These are phyloP conservation scores for Schlechtendalia chinensis DNA, from an alignment of 1,140 invertebrate species.

Conservation along the genomic window DNA sequence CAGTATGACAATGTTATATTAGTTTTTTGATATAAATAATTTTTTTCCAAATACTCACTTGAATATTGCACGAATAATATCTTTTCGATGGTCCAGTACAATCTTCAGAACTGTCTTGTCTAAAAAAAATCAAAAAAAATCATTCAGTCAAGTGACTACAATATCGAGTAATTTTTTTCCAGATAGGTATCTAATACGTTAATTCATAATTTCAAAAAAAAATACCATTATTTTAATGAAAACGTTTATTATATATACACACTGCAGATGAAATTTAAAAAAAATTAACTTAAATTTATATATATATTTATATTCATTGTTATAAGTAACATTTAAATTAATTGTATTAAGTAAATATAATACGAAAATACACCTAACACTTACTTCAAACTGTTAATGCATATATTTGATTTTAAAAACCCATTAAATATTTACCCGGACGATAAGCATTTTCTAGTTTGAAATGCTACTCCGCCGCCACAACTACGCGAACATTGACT, in stretches of 20 bases:
- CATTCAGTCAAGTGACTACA: no score
- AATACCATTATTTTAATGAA: no score
- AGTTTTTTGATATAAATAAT: neutral
- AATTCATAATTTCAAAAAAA: no score
- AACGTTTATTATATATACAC: no score
- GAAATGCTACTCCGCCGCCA: conserved; percentile 81
- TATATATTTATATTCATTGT: no score
- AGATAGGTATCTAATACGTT: no score
- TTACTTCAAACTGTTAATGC: neutral
- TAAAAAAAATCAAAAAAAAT: conserved; percentile 21
- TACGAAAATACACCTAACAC: no score
- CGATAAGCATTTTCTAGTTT: conserved; percentile 69
- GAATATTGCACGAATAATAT: conserved; percentile 87
- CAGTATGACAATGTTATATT: conserved; percentile 1
- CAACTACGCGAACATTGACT: conserved; percentile 81
- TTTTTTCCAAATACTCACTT: conserved; percentile 60
- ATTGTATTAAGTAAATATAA: no score
- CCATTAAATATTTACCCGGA: conserved; percentile 56
- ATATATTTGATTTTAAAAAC: neutral
- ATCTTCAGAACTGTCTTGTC: conserved; percentile 50
- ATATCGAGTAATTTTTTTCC: no score
- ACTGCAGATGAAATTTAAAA: no score
- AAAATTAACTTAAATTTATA: no score
- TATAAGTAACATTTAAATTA: no score
- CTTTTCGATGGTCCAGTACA: conserved; percentile 75